Base-by-base conservation (phyloP, 2,888 invertebrate genomes). In the Chydorus sphaericus region DNA sequence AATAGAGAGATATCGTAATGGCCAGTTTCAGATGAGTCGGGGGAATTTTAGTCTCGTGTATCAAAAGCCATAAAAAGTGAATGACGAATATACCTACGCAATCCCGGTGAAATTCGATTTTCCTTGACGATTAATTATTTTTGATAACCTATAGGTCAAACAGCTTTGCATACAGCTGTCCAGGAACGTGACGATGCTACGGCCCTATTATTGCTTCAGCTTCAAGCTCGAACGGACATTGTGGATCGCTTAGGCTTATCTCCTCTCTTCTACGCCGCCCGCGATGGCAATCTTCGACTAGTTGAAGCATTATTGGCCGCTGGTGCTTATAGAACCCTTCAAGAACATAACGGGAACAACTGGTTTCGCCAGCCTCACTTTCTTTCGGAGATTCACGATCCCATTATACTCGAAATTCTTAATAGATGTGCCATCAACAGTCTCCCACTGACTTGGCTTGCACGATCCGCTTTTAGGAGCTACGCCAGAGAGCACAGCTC, bases 261-360 rank as follows among this genome's bases (percentile, higher is more conserved):
- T 11, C 63, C 64, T 5, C 60, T 67, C n/a, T 66, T 65, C 59
- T 64, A 64, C 62, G 55, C 55, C 11, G 55, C 55, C 7, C 55
- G 55, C 11, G 55, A 55, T 31, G 55, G 55, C 14, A 55, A 48
- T 31, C 28, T 23, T 23, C 33, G 28, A n/a, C 37, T 55, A 28
- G 38, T 38, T 38, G 36, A 36, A 36, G 23, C 38, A 23, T n/a
- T 53, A 20, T 28, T 53, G 28, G 37, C 53, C 1, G 53, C 53
- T n/a, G 53, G 53, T 16, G 53, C 53, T 23, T 28, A 36, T 23
- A 14, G 28, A 28, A 44, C 44, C 11, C 44, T 44, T 44, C 44
- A 28, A 10, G 44, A 52, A n/a, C 39, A 7, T 39, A 16, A 7
- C 7, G 31, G 23, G 6, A 33, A 52, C 10, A 36, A 18, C 20